phyloP scores from a whole-genome alignment of 2,797 vertebrate species.

The Pseudochirops cupreus region DNA sequence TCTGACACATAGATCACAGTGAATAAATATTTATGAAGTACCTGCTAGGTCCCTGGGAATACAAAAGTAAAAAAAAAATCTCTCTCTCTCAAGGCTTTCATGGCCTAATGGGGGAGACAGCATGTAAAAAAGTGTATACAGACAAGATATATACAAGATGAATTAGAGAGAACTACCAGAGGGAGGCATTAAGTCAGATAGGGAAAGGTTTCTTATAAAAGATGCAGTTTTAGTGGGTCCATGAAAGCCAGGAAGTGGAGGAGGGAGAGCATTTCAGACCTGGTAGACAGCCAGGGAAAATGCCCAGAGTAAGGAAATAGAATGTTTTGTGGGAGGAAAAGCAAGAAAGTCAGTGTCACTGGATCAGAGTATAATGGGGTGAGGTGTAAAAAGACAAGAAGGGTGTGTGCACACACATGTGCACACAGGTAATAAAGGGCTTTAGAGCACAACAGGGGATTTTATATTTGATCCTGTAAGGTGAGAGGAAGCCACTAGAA shows the following conservation, averaged over 20 bases:
- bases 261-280: background rate
- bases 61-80: background rate
- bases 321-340: background rate
- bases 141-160: background rate
- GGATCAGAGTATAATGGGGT: background rate
- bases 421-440: background rate
- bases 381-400: background rate
- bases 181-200: background rate
- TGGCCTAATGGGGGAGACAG: background rate
- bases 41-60: background rate
- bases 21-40: background rate
- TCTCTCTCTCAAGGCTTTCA: background rate
- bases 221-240: no score
- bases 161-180: background rate
- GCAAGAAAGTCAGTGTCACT: background rate
- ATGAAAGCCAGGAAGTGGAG: background rate
- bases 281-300: background rate
- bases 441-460: background rate
- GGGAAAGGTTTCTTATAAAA: background rate
- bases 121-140: background rate
- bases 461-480: background rate
- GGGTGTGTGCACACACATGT: background rate
- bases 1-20: background rate
- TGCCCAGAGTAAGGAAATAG: background rate
- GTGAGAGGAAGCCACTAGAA: background rate